A percentile compares a stretch with the other conserved stretches of the same genome.
phyloP scores from a whole-genome alignment of 37 sponge, comb jelly and placozoan species.

The Aplysina aerophoba region DNA sequence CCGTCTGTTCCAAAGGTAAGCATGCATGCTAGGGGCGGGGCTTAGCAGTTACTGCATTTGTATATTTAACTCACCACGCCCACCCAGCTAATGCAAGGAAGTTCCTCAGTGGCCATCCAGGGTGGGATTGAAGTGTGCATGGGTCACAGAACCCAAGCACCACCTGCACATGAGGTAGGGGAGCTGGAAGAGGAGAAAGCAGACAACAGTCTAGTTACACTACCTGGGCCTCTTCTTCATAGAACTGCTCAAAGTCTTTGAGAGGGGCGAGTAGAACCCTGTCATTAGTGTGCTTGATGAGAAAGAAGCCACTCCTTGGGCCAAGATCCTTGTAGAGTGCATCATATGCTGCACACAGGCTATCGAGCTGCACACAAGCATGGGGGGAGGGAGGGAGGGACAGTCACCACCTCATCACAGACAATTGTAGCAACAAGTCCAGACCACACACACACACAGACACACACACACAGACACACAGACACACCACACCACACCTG shows the following conservation, averaged over 20 bases:
- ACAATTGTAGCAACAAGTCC: too few species aligned
- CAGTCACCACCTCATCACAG: too few species aligned
- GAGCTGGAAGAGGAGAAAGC: too few species aligned
- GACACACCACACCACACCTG: too few species aligned
- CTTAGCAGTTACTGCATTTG: too few species aligned
- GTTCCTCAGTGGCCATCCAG: slow-evolving; percentile 98
- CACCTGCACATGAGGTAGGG: too few species aligned
- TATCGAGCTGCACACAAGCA: too few species aligned
- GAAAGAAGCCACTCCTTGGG: neutral
- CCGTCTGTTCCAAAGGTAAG: too few species aligned
- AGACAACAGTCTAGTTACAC: neutral
- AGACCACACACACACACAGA: too few species aligned
- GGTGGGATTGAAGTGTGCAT: slow-evolving; percentile 78
- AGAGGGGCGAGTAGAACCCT: slow-evolving; percentile 1
- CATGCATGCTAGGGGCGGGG: too few species aligned
- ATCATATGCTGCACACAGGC: neutral
- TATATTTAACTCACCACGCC: slow-evolving; percentile 52
- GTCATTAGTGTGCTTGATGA: neutral
- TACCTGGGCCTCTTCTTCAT: neutral
- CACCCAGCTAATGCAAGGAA: slow-evolving; percentile 63
- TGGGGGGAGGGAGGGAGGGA: too few species aligned
- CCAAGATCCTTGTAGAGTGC: neutral
- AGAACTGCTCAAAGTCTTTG: slow-evolving; percentile 2
- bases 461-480: too few species aligned
- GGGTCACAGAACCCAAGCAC: slow-evolving; percentile 85